Evolutionary conservation across 2,797 vertebrate species (phyloP), one percentile per base, ranked within the genome.

Genomic region (Phrynocephalus vlangalii): DNA sequence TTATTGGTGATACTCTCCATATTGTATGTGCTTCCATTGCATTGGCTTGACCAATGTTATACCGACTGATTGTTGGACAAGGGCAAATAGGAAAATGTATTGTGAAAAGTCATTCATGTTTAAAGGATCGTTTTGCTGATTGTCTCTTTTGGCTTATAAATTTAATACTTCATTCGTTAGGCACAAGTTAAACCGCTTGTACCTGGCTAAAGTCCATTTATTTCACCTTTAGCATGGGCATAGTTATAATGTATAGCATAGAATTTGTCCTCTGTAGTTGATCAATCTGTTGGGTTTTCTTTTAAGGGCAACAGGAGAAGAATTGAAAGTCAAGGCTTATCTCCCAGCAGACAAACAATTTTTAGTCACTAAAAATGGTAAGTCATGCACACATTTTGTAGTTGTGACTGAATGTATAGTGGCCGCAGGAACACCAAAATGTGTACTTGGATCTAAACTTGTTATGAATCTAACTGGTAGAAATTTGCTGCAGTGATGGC

Each of bases 281-380:
- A 72, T 86, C 26, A 90, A 15, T 63, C 30, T 87, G 89, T 88
- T 82, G 38, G 38, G 38, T 15, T 94, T 50, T 89, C 82, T 68
- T 91, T 90, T n/a, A 82, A 99, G 99, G 99, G 98, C 98, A 83
- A 91, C 96, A 24, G 99, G 99, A 83, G 99, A 99, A 95, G 99
- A 99, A 93, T 95, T 96, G 18, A 99, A 99, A 95, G 97, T 99
- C 93, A 99, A 99, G 94, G 97, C 98, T 20, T 99, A 99, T 91
- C 95, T 99, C 81, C 99, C 99, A 13, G 96, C 94, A 89, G 98
- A 98, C 90, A 99, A 99, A 96, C 99, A 99, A 93, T 99, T 99
- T 94, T 97, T 99, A 90, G 95, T 99, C 94, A 99, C 99, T 38
- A 98, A 98, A 95, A 99, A 99, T 94, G 99, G 99, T 99, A 97